Percentiles rank a stretch among this genome's conserved stretches.
These are phyloP conservation scores for Danio choprae DNA, from an alignment of 2,797 vertebrate genomes.

Conservation along the genomic window DNA sequence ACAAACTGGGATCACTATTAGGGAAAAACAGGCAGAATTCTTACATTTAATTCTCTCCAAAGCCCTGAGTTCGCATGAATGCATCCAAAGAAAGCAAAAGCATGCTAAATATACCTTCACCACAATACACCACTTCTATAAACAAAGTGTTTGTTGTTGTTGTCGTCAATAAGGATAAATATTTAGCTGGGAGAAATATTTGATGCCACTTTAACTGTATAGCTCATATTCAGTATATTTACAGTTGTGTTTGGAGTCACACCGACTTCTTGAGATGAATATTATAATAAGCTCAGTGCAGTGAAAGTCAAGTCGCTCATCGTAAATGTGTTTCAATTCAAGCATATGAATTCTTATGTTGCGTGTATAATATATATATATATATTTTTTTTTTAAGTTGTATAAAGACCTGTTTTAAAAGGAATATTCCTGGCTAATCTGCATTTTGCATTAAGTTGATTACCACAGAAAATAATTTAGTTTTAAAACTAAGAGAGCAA, in stretches of 20 bases:
- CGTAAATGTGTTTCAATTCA: slow-evolving; percentile 1
- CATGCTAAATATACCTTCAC: slow-evolving; percentile 25
- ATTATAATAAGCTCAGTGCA: slow-evolving; percentile 28
- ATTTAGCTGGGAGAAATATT: neutral
- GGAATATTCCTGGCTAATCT: neutral
- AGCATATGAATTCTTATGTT: neutral
- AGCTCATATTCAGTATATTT: slow-evolving; percentile 10
- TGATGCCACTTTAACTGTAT: neutral
- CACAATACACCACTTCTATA: slow-evolving; percentile 1
- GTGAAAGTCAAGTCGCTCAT: slow-evolving; percentile 9
- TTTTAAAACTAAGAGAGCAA: slow-evolving; percentile 1
- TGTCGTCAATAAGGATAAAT: neutral
- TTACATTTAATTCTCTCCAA: neutral
- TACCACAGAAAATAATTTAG: neutral
- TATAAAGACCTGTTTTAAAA: neutral
- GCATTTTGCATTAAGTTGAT: neutral
- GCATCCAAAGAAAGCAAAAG: slow-evolving; percentile 16
- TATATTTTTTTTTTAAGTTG: too few relatives aligned
- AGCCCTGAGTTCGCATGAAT: slow-evolving; percentile 41
- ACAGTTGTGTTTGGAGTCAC: slow-evolving; percentile 14
- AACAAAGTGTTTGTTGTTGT: neutral
- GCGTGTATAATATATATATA: too few relatives aligned
- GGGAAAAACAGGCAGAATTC: neutral
- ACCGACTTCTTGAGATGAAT: slow-evolving; percentile 12
- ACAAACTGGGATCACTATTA: slow-evolving; percentile 17